Evolutionary conservation across 2,888 invertebrate species (phyloP), one percentile per base, ranked within the genome.

Genomic region (Hirudinaria manillensis): DNA sequence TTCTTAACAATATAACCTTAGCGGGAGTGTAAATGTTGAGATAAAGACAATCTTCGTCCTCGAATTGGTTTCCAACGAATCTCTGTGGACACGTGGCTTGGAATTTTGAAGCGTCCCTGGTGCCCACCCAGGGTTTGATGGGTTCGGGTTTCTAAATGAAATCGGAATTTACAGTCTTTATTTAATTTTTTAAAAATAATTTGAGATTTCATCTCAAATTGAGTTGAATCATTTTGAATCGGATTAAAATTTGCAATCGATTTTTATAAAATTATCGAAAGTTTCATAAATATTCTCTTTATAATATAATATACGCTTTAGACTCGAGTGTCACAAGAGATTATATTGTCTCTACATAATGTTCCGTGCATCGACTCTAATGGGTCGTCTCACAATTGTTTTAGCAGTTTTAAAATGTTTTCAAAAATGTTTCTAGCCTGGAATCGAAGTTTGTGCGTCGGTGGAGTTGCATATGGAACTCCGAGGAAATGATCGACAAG

Each of bases 21-120:
- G 21, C n/a, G 65, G 79, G 79, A 6, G 76, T 24, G 74, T 76
- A 79, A n/a, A 79, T 75, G 74, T 79, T 78, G 24, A 78, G 77
- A 56, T 77, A 79, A 32, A 79, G 78, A 36, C 79, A 79, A 45
- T 79, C 78, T 56, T 79, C 79, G 51, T 76, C 67, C 66, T 78
- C 77, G n/a, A 36, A n/a, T 1, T 0, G 21, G 21, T 32, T n/a
- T 13, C n/a, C 53, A 29, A 29, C 55, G 55, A 72, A 55, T 0
- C 6, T 29, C 51, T 71, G 71, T 2, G 72, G 75, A 24, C 75
- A 75, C 7, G 66, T 34, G 19, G 66, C 34, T 38, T 38, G 34
- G 27, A 61, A 72, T 16, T 36, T 34, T 29, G 61, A 7, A 1
- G 72, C 71, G n/a, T 61, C 45, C 10, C 67, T 71, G n/a, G 34